Evolutionary conservation across 1,140 invertebrate genomes (phyloP), one percentile per base, ranked within the genome.

Genomic region (Plodia interpunctella): DNA sequence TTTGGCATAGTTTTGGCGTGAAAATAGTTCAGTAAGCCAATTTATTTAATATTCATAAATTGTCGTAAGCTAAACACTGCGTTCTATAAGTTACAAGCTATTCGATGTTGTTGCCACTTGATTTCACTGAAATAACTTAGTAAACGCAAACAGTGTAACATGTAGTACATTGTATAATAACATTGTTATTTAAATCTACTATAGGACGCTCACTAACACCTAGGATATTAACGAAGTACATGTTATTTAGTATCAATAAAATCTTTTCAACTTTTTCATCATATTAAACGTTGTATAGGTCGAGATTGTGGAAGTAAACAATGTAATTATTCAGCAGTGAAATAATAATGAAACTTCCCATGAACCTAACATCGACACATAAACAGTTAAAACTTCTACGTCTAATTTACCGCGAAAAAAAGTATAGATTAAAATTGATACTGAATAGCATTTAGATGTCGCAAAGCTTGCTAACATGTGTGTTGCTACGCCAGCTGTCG

Each of bases 401-500:
- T n/a, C n/a, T n/a, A n/a, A n/a, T n/a, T n/a, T n/a, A n/a, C n/a
- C n/a, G n/a, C n/a, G n/a, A n/a, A n/a, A n/a, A n/a, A n/a, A n/a
- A n/a, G n/a, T n/a, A n/a, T 25, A 3, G 21, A 25, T 25, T 9
- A 17, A 44, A 15, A 44, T 44, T 44, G 38, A 53, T 53, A 53
- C 50, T 57, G 61, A 55, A 58, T 49, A 62, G 61, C 61, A 62
- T 44, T 17, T 52, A 35, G 57, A 59, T 57, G 56, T 53, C 53
- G 38, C 30, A 54, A 65, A 58, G 74, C 75, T 74, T 74, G 75
- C 73, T 76, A 80, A 80, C 72, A 59, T 80, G 63, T 84, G 76
- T 88, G 72, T 83, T 86, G 77, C 73, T 67, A 74, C 75, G 72
- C 76, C 84, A 88, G 86, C 81, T 88, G 72, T 80, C 86, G 72